Conservation (phyloP, 2,797 vertebrate genomes). For the Oreortyx pictus region DNA sequence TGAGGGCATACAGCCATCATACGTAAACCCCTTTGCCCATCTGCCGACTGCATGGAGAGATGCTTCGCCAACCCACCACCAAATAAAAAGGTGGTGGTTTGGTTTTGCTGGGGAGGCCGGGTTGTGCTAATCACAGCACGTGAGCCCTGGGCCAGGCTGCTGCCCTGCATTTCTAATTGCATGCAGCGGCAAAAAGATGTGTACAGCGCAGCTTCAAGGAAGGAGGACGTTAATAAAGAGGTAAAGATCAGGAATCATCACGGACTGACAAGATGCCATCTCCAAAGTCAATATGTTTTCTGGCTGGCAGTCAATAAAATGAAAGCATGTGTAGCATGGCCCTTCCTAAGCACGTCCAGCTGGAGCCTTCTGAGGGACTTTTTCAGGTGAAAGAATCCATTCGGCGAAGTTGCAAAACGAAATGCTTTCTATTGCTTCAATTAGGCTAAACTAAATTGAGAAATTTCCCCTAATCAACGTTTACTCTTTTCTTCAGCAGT, state of each 20-base stretch:
- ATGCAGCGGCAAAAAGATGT: not conserved
- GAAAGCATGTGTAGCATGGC: not conserved
- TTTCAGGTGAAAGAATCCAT: constrained; percentile 34
- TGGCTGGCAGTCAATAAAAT: constrained; percentile 21
- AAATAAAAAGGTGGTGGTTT: not conserved
- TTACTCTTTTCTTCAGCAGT: not conserved
- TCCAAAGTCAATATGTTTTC: not conserved
- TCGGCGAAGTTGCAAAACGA: constrained; percentile 27
- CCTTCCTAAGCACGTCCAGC: constrained; percentile 46
- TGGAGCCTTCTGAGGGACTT: constrained; percentile 28
- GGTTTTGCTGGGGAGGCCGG: not conserved
- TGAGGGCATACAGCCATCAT: too few species aligned
- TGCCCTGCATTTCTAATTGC: not conserved
- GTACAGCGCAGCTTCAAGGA: not conserved
- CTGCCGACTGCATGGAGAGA: not conserved
- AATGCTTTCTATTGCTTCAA: not conserved
- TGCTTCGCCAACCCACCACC: not conserved
- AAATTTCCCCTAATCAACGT: not conserved
- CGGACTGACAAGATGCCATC: not conserved
- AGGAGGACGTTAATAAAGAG: not conserved
- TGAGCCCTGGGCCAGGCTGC: not conserved
- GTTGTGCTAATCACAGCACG: not conserved
- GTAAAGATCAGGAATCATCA: not conserved
- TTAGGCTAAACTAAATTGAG: constrained; percentile 17
- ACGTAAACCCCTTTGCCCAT: too few species aligned